These are phyloP conservation scores for Corvus hawaiiensis DNA, from an alignment of 2,113 vertebrate species.

Conservation along the genomic window DNA sequence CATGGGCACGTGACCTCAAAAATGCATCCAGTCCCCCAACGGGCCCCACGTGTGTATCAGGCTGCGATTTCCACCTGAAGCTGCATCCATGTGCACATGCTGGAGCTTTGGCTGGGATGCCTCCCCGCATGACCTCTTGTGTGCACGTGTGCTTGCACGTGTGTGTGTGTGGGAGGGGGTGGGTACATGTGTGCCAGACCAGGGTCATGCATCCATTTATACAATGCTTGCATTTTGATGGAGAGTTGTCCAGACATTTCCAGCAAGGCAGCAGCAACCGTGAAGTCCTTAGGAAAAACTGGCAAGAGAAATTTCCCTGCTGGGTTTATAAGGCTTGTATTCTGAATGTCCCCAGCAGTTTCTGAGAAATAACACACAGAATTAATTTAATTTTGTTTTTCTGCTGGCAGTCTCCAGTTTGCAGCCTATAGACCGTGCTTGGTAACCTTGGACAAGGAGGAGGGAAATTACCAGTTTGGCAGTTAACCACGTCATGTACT, in stretches of 20 bases:
- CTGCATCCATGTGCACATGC: rapidly evolving
- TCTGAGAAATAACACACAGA: neutral
- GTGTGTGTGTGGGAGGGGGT: neutral
- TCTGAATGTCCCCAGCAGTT: neutral
- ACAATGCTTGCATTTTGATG: rapidly evolving
- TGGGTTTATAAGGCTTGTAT: neutral
- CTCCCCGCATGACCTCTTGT: neutral
- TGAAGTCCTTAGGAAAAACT: neutral
- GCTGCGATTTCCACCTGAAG: neutral
- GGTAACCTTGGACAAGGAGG: neutral
- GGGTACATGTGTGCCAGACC: rapidly evolving
- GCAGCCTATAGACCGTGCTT: neutral
- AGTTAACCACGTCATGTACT: neutral
- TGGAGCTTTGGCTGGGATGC: neutral
- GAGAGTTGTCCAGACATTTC: neutral
- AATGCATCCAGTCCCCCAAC: rapidly evolving
- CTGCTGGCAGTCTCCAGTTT: neutral
- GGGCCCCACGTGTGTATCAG: rapidly evolving
- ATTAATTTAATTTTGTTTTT: neutral
- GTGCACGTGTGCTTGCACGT: rapidly evolving
- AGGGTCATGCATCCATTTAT: rapidly evolving
- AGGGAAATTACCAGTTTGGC: neutral
- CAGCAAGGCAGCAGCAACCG: neutral
- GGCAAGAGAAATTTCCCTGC: neutral
- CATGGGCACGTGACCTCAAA: neutral